Evolutionary conservation across 1,140 invertebrate species (phyloP).

Genomic region (Papilio polyxenes): DNA sequence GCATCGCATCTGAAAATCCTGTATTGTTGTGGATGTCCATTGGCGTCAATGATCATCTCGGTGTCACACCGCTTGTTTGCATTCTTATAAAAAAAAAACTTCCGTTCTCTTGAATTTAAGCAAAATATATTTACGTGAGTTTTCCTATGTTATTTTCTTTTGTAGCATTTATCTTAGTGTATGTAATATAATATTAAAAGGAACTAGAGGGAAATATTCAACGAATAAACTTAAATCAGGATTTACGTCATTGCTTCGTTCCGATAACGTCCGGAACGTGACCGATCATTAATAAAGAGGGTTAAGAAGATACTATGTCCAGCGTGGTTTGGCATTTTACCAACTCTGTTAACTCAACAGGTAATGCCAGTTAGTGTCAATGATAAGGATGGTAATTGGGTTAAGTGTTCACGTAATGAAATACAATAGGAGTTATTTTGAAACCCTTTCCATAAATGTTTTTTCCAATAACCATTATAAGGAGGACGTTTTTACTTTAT

Average conservation of each 20-base stretch:
- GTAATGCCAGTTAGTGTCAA: background rate
- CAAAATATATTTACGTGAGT: no score
- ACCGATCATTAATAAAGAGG: constrained; percentile 15
- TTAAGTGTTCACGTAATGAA: background rate
- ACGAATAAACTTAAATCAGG: background rate
- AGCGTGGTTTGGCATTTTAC: background rate
- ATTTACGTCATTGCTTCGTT: background rate
- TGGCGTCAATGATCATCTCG: no score
- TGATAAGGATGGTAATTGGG: background rate
- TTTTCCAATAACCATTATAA: no score
- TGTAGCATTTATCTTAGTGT: no score
- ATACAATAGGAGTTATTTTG: background rate
- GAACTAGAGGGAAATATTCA: background rate
- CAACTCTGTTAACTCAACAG: background rate
- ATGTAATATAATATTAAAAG: background rate
- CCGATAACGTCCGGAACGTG: constrained; percentile 8
- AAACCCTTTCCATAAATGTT: background rate
- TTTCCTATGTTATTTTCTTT: no score
- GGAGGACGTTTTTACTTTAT: no score
- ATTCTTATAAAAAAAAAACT: no score
- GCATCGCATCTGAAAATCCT: no score
- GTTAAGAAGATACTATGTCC: background rate
- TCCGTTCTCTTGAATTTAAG: no score
- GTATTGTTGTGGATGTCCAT: no score
- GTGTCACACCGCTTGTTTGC: no score